phyloP scores from a whole-genome alignment of 2,113 vertebrate genomes.

The Emydura subglobosa region DNA sequence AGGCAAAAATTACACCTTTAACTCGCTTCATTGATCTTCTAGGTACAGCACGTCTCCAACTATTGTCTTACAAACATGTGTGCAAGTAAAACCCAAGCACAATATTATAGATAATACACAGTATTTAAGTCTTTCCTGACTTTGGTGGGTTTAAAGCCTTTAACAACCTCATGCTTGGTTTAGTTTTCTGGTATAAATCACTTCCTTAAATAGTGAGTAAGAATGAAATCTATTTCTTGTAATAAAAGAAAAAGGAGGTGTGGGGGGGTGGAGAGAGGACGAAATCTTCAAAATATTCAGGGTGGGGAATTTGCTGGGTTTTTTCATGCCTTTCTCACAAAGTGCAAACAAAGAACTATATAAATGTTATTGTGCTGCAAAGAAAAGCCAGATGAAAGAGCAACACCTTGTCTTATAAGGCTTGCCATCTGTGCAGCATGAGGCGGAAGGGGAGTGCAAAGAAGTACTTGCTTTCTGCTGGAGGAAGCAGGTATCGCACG shows the following conservation, averaged over 20 bases:
- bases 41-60: neutral
- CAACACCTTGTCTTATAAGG: neutral
- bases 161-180: neutral
- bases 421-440: neutral
- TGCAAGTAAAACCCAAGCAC: neutral
- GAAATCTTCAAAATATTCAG: neutral
- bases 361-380: neutral
- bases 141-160: neutral
- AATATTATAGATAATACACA: neutral
- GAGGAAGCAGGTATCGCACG: neutral
- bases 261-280: neutral
- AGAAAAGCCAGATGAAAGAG: neutral
- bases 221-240: neutral
- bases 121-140: neutral
- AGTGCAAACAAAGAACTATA: neutral
- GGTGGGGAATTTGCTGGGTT: neutral
- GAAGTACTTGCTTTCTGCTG: neutral
- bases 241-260: neutral
- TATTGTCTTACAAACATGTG: neutral
- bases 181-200: neutral
- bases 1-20: neutral
- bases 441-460: neutral
- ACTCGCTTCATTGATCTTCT: neutral
- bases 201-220: neutral
- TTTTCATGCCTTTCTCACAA: neutral